These are phyloP conservation scores for Glaucidium brasilianum DNA, from an alignment of 2,113 vertebrate genomes.

Conservation along the genomic window DNA sequence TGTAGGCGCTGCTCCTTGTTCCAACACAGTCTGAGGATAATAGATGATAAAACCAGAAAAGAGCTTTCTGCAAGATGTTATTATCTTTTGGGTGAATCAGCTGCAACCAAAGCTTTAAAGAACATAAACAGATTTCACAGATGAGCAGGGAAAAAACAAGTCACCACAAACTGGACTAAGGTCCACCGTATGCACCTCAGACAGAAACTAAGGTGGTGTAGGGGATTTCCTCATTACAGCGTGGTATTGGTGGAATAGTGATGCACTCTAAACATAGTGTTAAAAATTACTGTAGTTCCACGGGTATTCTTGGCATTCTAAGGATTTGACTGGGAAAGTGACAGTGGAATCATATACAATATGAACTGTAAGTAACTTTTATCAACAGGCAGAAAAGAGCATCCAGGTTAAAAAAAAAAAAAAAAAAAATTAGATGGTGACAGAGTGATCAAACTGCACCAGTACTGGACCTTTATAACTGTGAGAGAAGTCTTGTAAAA, in stretches of 20 bases:
- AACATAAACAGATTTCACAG: background rate
- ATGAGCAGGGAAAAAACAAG: background rate
- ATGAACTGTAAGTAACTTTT: background rate
- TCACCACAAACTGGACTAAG: background rate
- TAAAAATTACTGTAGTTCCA: background rate
- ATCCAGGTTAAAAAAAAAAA: background rate
- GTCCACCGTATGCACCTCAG: background rate
- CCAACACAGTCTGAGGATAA: background rate
- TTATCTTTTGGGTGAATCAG: background rate
- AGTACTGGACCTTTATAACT: background rate
- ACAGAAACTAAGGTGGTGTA: background rate
- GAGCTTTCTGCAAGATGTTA: background rate
- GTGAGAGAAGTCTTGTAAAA: too few relatives aligned
- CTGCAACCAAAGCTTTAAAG: background rate
- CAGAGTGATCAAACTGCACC: background rate
- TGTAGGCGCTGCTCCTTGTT: rapidly evolving
- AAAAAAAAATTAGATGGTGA: background rate
- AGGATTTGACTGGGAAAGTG: background rate
- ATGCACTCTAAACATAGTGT: rapidly evolving
- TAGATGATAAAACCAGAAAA: background rate
- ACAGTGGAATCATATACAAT: background rate
- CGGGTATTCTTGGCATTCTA: background rate
- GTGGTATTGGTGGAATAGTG: background rate
- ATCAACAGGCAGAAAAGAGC: background rate
- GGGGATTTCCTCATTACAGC: background rate